These are phyloP conservation scores for Ictalurus punctatus DNA, from an alignment of 2,113 vertebrate genomes.

Conservation along the genomic window DNA sequence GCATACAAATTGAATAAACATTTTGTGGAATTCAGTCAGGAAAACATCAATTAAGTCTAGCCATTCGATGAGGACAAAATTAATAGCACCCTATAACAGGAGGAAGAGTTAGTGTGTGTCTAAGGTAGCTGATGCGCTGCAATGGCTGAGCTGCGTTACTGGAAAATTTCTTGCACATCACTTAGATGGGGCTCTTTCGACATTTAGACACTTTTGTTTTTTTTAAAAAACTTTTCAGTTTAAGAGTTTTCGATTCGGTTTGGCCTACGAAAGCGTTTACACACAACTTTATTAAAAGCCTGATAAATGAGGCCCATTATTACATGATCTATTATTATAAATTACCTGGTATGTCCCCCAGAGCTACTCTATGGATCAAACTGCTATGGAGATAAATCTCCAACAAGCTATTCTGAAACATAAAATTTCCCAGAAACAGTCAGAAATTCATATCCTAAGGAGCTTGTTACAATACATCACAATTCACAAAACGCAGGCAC, in stretches of 20 bases:
- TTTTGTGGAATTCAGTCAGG: not conserved
- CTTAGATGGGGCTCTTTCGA: not conserved
- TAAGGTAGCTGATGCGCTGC: not conserved
- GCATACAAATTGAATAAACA: not conserved
- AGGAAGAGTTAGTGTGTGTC: not conserved
- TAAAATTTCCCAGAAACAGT: not conserved
- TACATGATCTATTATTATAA: conserved; percentile 25
- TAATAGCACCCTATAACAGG: not conserved
- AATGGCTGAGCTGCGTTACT: too few relatives aligned
- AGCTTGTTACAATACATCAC: conserved; percentile 28
- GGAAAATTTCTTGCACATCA: not conserved
- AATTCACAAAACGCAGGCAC: conserved; percentile 11
- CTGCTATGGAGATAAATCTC: conserved; percentile 21
- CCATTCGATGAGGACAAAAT: not conserved
- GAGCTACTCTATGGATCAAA: conserved; percentile 23
- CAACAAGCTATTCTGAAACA: not conserved
- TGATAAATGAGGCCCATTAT: conserved; percentile 34
- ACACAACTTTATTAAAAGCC: conserved; percentile 10
- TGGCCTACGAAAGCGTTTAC: not conserved
- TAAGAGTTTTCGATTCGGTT: not conserved
- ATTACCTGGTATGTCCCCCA: conserved; percentile 25
- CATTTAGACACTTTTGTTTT: not conserved
- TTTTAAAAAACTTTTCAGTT: conserved; percentile 1
- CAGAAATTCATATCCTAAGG: conserved; percentile 34
- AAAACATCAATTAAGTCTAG: not conserved